Conservation (phyloP, 2,797 vertebrate species). For the Acanthopagrus latus region DNA sequence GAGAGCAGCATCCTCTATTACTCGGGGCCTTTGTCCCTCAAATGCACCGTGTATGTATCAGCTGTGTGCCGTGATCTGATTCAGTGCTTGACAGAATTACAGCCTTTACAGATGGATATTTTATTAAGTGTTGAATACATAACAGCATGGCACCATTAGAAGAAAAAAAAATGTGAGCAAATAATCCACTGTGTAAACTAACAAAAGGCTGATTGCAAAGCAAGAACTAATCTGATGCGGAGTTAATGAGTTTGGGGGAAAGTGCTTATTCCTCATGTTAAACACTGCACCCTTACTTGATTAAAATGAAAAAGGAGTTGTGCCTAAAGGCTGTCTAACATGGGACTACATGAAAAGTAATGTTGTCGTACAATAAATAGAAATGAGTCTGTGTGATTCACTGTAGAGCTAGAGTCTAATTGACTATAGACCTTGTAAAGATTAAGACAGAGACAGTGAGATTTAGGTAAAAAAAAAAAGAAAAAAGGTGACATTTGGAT, state of each 20-base stretch:
- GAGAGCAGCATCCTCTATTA: slow-evolving; percentile 21
- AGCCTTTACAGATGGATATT: neutral
- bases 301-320: slow-evolving; percentile 6
- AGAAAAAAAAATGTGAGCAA: neutral
- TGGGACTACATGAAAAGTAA: neutral
- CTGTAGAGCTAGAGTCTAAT: neutral
- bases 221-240: slow-evolving; percentile 4
- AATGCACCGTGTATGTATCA: slow-evolving; percentile 10
- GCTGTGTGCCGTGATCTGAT: slow-evolving; percentile 6
- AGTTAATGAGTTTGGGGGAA: slow-evolving; percentile 14
- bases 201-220: neutral
- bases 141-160: neutral
- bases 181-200: neutral
- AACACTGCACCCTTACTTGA: slow-evolving; percentile 7
- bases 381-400: neutral
- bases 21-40: neutral
- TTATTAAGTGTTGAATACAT: neutral
- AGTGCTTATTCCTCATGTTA: neutral
- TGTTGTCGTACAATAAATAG: neutral
- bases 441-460: neutral
- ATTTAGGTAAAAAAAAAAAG: neutral
- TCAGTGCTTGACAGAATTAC: slow-evolving; percentile 5
- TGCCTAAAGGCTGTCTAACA: slow-evolving; percentile 1
- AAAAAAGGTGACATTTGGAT: neutral
- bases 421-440: neutral